A percentile compares a stretch with the other conserved stretches of the same genome.
Conservation (phyloP, 2,888 invertebrate species). For the Muscina levida region DNA sequence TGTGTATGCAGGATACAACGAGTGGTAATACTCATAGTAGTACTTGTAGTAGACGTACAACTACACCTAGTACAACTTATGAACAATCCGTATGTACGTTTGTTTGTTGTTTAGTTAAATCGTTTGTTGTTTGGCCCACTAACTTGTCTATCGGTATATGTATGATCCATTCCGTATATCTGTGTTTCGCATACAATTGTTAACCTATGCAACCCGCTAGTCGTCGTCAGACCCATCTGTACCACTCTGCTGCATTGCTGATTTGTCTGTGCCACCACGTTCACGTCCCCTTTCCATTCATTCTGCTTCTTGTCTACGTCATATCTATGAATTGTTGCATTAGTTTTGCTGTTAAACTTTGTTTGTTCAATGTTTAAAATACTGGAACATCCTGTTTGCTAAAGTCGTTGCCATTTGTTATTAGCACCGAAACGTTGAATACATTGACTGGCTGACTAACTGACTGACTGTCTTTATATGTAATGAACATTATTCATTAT, state of each 20-base stretch:
- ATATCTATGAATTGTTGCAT: slow-evolving; percentile 13
- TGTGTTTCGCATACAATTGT: neutral
- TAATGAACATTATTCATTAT: no score
- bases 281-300: neutral
- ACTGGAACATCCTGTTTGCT: slow-evolving; percentile 59
- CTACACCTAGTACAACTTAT: no score
- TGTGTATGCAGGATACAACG: no score
- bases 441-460: no score
- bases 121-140: no score
- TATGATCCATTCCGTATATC: neutral
- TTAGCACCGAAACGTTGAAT: no score
- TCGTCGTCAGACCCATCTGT: neutral
- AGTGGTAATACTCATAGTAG: no score
- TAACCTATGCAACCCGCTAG: neutral
- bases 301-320: neutral
- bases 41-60: no score
- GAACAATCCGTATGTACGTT: no score
- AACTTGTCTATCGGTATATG: no score
- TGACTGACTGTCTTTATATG: no score
- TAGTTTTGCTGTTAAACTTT: slow-evolving; percentile 22
- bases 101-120: no score
- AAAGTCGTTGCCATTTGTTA: neutral
- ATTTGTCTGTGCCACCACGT: neutral
- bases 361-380: slow-evolving; percentile 48
- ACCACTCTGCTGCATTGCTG: neutral